Percentiles rank a stretch among this genome's conserved stretches.
Evolutionary conservation across 2,888 invertebrate species (phyloP).

Genomic region (Cepaea hortensis): DNA sequence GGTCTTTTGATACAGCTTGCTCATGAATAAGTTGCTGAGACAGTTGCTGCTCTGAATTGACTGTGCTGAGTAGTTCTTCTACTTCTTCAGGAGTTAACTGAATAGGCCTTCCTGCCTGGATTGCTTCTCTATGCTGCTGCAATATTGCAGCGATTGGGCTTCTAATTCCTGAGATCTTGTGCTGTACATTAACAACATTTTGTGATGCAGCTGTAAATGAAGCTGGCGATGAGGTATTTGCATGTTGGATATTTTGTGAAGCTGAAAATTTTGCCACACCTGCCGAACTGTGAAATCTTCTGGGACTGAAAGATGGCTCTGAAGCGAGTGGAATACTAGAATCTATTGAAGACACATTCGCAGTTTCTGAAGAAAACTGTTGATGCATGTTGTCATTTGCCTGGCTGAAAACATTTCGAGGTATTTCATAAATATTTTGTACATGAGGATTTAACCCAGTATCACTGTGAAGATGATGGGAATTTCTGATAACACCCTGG

Average conservation of each 20-base stretch:
- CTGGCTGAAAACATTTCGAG: constrained; percentile 11
- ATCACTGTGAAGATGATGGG: background rate
- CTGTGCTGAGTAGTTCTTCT: constrained; percentile 39
- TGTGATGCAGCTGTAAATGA: background rate
- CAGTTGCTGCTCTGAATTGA: constrained; percentile 32
- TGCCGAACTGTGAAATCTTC: background rate
- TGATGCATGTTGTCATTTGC: constrained; percentile 15
- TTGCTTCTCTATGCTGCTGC: constrained; percentile 42
- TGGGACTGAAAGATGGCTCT: constrained; percentile 15
- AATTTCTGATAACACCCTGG: constrained; percentile 26
- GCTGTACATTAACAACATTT: background rate
- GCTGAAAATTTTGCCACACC: background rate
- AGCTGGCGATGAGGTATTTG: constrained; percentile 8
- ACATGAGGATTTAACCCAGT: constrained; percentile 9
- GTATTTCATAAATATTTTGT: constrained; percentile 16
- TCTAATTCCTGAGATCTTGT: constrained; percentile 20
- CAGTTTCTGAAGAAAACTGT: constrained; percentile 20
- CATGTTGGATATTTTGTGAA: constrained; percentile 6
- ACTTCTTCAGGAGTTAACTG: constrained; percentile 42
- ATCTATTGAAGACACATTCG: constrained; percentile 2
- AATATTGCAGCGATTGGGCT: constrained; percentile 44
- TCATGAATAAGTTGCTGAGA: constrained; percentile 2
- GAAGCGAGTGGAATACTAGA: background rate
- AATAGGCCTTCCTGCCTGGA: constrained; percentile 38
- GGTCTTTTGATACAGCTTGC: constrained; percentile 8